Evolutionary conservation across 2,113 vertebrate genomes (phyloP).

Genomic region (Tupaia tana): DNA sequence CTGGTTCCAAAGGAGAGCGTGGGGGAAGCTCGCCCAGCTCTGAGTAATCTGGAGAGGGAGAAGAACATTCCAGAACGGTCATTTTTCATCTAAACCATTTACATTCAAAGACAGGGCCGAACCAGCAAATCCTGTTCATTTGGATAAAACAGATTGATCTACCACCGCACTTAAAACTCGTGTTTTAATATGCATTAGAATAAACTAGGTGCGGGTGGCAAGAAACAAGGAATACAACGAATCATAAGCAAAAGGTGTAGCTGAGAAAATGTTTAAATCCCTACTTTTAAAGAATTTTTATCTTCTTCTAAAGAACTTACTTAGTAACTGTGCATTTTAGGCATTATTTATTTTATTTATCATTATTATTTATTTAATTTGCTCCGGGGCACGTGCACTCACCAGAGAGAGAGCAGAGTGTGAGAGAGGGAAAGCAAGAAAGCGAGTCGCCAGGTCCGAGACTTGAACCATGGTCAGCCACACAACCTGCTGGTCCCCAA

Average conservation of each 20-base stretch:
- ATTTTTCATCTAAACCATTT: background rate
- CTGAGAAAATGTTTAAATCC: background rate
- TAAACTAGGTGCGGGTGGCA: background rate
- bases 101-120: background rate
- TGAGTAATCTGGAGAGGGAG: conserved; percentile 88
- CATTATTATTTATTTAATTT: no score
- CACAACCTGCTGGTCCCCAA: no score
- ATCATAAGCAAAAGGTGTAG: background rate
- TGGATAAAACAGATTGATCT: background rate
- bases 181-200: background rate
- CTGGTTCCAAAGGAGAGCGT: conserved; percentile 84
- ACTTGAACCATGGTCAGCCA: no score
- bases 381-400: no score
- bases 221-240: background rate
- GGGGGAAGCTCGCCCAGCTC: conserved; percentile 90
- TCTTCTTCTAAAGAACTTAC: background rate
- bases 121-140: conserved; percentile 23
- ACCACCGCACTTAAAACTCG: background rate
- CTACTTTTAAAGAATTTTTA: background rate
- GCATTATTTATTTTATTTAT: no score
- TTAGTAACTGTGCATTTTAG: background rate
- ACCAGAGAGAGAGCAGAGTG: no score
- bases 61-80: background rate
- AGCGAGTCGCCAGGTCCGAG: no score
- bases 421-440: no score